Evolutionary conservation across 1,140 invertebrate species (phyloP), one percentile per base, ranked within the genome.

Genomic region (Drosophila kikkawai): DNA sequence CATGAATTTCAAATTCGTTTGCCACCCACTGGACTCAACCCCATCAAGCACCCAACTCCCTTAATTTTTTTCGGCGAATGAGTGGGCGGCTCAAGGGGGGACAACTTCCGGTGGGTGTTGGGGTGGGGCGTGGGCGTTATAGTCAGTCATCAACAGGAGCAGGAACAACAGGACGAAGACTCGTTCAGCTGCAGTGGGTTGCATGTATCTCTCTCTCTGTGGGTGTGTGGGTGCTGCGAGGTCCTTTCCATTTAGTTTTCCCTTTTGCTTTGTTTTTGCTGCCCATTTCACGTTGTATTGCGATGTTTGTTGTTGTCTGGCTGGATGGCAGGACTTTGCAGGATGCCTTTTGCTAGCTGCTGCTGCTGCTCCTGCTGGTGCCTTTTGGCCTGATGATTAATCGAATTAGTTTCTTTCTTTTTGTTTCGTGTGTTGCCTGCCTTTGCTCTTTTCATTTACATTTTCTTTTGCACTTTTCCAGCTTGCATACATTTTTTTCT

Each of bases 401-500:
- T 88, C 85, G 85, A 88, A 88, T 88, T 88, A 88, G 85, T 88
- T 88, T 80, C 68, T 73, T 87, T 86, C 79, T 67, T 67, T 78
- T 75, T 70, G 68, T 70, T 74, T 60, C 56, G 70, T 60, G 53
- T 70, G 68, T 39, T 34, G 42, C 42, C 29, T 17, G 32, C 51
- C 68, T 60, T 50, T 48, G 64, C 74, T 80, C 75, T 66, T 84
- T 88, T 90, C 84, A 88, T 88, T 88, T 88, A 88, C 84, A 88
- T 88, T 90, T 88, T 88, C 84, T 88, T 88, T 87, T 78, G 73
- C 84, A 79, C 77, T 87, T 83, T 74, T 60, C 67, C 55, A 51
- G 67, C 77, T 48, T 88, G 80, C 84, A 88, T 88, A 87, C 76
- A 83, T 83, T 70, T 51, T 65, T 34, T 29, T 47, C 44, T 29